These are phyloP conservation scores for Trogon melanurus DNA, from an alignment of 2,113 vertebrate species.

Conservation along the genomic window DNA sequence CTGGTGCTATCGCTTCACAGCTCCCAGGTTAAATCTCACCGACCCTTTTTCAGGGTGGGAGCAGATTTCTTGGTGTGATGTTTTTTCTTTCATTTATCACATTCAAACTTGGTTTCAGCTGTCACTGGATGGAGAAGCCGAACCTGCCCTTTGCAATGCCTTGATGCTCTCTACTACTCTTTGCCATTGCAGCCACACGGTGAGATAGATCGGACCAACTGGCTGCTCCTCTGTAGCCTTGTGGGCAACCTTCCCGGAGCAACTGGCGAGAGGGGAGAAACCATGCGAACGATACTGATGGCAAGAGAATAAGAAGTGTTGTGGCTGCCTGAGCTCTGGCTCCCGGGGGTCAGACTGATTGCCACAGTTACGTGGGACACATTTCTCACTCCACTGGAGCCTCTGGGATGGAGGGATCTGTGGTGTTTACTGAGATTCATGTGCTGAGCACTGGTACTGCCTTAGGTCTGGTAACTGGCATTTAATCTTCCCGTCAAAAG, in stretches of 20 bases:
- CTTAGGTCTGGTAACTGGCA: background rate
- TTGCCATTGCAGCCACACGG: rapidly evolving
- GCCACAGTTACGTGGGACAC: background rate
- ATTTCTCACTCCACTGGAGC: background rate
- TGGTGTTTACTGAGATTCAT: background rate
- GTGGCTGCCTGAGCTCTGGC: background rate
- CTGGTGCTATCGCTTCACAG: background rate
- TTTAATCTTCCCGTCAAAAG: conserved; percentile 50
- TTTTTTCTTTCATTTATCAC: background rate
- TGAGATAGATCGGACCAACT: background rate
- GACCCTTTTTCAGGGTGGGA: background rate
- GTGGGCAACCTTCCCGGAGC: background rate
- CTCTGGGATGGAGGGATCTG: background rate
- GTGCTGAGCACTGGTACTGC: background rate
- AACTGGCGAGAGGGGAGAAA: background rate
- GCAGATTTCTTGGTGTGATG: background rate
- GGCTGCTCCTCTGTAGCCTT: background rate
- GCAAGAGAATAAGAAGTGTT: background rate
- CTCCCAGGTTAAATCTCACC: background rate
- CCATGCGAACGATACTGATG: background rate
- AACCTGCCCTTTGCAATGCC: background rate
- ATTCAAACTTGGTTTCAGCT: background rate
- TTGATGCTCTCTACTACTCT: background rate
- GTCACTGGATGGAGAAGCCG: background rate
- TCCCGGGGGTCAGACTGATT: background rate